Conservation (phyloP, 2,888 invertebrate genomes). For the Acanthosepion esculentum region DNA sequence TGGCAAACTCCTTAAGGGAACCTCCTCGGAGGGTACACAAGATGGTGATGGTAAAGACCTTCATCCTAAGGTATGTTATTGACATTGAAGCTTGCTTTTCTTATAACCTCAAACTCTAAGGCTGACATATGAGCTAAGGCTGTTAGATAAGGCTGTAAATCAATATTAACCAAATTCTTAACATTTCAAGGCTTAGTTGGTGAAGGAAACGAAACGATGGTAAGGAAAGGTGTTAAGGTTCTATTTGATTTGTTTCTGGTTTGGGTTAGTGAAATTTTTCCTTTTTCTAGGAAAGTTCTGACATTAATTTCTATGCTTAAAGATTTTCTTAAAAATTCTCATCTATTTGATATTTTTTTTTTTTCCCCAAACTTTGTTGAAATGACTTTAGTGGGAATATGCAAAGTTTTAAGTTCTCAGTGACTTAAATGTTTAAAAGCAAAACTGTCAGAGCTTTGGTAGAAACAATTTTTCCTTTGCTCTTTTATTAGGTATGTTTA, state of each 20-base stretch:
- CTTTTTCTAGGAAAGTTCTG: constrained; percentile 16
- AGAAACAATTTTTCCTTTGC: neutral
- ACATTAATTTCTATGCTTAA: neutral
- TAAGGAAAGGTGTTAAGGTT: constrained; percentile 1
- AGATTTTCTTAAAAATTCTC: neutral
- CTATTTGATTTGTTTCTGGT: neutral
- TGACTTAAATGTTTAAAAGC: neutral
- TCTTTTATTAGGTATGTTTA: neutral
- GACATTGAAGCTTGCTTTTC: constrained; percentile 47
- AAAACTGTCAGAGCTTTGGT: constrained; percentile 13
- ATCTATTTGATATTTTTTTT: neutral
- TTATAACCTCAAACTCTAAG: constrained; percentile 34
- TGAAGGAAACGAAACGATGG: neutral
- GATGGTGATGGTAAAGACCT: constrained; percentile 58
- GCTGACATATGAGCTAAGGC: neutral
- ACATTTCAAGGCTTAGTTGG: neutral
- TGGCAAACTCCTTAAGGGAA: constrained; percentile 60
- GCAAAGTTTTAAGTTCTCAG: constrained; percentile 9
- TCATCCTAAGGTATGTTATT: constrained; percentile 64
- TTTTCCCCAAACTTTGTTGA: neutral
- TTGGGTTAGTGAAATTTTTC: neutral
- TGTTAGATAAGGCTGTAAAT: constrained; percentile 6
- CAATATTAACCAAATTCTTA: neutral
- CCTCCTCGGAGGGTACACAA: constrained; percentile 59
- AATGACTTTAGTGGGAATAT: neutral